Percentiles rank a stretch among this genome's conserved stretches.
Conservation (phyloP, 2,113 vertebrate species). For the Gracilinanus agilis region DNA sequence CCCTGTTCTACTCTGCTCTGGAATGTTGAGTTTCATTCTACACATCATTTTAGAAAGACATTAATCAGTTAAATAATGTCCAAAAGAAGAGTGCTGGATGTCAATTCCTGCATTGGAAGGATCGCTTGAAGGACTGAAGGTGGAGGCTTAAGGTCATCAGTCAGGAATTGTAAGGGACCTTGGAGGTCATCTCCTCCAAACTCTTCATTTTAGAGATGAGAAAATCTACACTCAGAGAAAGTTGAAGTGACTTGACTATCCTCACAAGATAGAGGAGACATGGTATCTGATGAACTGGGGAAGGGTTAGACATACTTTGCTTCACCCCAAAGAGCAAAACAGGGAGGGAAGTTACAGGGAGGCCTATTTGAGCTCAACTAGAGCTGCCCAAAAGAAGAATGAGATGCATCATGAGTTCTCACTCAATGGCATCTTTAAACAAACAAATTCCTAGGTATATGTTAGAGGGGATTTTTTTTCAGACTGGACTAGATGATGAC, state of each 20-base stretch:
- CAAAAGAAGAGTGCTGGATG: background rate
- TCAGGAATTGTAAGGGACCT: background rate
- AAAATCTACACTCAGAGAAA: background rate
- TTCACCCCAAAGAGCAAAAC: background rate
- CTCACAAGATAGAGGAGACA: background rate
- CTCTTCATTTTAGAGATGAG: background rate
- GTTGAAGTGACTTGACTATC: background rate
- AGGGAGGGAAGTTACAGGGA: background rate
- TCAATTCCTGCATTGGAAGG: background rate
- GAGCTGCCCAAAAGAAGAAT: background rate
- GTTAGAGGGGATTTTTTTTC: background rate
- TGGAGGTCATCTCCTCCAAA: background rate
- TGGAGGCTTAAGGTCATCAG: background rate
- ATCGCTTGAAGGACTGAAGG: background rate
- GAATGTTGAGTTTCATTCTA: background rate
- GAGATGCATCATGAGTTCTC: background rate
- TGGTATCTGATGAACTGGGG: background rate
- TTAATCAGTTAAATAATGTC: background rate
- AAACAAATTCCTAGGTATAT: background rate
- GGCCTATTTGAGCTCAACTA: background rate
- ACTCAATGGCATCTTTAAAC: background rate
- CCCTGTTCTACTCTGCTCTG: background rate
- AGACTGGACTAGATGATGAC: background rate
- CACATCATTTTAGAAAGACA: background rate
- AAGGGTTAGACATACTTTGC: background rate